Conservation (phyloP, 2,113 vertebrate genomes). For the Platysternon megacephalum region DNA sequence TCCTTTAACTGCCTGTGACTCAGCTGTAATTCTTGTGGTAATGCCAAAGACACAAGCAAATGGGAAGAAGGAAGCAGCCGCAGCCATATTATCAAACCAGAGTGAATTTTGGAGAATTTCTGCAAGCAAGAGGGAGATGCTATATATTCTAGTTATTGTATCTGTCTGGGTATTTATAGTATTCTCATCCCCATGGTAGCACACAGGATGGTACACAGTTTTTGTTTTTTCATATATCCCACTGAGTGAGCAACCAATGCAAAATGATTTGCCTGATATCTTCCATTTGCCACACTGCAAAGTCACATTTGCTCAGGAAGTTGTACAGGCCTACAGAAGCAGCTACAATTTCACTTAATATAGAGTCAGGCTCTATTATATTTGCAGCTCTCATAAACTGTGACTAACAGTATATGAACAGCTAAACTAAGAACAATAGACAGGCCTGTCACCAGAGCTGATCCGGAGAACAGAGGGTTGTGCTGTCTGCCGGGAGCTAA, state of each 20-base stretch:
- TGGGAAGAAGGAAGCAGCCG: neutral
- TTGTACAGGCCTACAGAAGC: neutral
- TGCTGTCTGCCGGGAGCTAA: neutral
- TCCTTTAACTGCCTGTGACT: too few species aligned
- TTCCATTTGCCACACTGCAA: neutral
- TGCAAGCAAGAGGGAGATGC: neutral
- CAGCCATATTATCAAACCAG: neutral
- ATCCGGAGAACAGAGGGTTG: neutral
- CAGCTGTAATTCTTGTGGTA: neutral
- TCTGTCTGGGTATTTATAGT: too few species aligned
- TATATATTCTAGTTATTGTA: too few species aligned
- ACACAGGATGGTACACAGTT: too few species aligned
- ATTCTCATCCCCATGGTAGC: too few species aligned
- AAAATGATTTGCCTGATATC: neutral
- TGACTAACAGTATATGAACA: neutral
- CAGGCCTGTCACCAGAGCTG: too few species aligned
- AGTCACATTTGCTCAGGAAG: neutral
- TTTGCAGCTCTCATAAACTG: neutral
- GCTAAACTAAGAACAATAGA: neutral
- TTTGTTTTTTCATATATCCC: too few species aligned
- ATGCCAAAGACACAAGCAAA: neutral
- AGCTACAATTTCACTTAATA: neutral
- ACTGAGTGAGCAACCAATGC: neutral
- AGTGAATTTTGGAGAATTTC: neutral
- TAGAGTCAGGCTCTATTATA: neutral